phyloP scores from a whole-genome alignment of 2,113 vertebrate species.

The Indicator maculatus region DNA sequence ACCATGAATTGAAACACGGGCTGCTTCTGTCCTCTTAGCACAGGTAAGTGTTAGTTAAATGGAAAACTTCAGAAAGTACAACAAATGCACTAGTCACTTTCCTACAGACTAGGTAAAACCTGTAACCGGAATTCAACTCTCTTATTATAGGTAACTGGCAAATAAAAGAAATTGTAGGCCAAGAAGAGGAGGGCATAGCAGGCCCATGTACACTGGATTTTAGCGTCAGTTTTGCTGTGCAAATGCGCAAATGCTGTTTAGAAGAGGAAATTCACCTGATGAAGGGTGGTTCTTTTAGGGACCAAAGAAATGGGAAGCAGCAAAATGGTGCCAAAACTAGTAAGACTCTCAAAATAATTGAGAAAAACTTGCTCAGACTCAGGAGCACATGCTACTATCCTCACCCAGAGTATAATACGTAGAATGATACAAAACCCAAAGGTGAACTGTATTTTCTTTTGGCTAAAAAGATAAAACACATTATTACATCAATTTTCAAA shows the following conservation, averaged over 20 bases:
- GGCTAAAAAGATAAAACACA: background rate
- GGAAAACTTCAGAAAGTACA: background rate
- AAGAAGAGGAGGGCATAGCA: background rate
- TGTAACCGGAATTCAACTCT: background rate
- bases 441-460: background rate
- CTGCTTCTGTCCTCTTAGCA: background rate
- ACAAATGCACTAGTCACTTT: background rate
- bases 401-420: background rate
- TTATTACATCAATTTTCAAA: background rate
- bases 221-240: background rate
- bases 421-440: background rate
- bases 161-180: background rate
- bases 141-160: background rate
- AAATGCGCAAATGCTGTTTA: background rate
- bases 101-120: background rate
- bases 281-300: background rate
- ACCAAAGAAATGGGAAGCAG: background rate
- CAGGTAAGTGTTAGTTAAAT: background rate
- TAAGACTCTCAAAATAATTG: background rate
- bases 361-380: background rate
- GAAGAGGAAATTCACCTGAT: background rate
- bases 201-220: background rate
- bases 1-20: background rate
- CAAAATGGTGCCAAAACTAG: background rate
- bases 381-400: background rate